A percentile compares a stretch with the other conserved stretches of the same genome.
Conservation (phyloP, 2,888 invertebrate genomes). For the Agriopis aurantiaria region DNA sequence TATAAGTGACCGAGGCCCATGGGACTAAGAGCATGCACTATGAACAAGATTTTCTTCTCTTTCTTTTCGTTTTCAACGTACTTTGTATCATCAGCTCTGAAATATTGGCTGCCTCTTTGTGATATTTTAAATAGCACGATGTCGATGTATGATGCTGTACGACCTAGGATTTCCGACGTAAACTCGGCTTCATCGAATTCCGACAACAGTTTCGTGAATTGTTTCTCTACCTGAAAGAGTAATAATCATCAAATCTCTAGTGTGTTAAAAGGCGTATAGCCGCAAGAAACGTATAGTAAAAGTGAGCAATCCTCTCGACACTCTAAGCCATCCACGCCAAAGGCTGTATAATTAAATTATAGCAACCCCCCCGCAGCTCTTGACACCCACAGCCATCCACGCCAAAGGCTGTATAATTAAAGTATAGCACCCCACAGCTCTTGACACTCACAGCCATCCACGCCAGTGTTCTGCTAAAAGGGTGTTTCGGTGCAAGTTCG, state of each 20-base stretch:
- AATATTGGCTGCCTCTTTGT: conserved; percentile 43
- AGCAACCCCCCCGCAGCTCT: no score
- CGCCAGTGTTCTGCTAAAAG: no score
- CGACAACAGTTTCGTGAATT: conserved; percentile 50
- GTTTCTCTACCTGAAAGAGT: conserved; percentile 58
- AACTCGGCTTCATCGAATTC: conserved; percentile 57
- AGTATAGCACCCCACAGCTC: no score
- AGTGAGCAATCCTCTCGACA: no score
- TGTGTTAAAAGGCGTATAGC: no score
- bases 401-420: no score
- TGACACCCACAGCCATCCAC: no score
- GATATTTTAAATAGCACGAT: conserved; percentile 66
- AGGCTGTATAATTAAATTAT: no score
- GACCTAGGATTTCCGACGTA: conserved; percentile 59
- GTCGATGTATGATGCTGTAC: conserved; percentile 70
- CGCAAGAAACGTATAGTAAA: no score
- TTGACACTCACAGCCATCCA: no score
- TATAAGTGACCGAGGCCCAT: conserved; percentile 57
- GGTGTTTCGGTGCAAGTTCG: no score
- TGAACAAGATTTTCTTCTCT: conserved; percentile 73
- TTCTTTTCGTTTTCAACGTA: conserved; percentile 61
- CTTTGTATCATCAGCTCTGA: conserved; percentile 61
- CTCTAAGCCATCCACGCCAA: no score
- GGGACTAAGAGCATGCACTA: conserved; percentile 71
- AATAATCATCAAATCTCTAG: neutral